Base-by-base conservation (phyloP, 2,888 invertebrate species). In the Leptarthrus brevirostris region DNA sequence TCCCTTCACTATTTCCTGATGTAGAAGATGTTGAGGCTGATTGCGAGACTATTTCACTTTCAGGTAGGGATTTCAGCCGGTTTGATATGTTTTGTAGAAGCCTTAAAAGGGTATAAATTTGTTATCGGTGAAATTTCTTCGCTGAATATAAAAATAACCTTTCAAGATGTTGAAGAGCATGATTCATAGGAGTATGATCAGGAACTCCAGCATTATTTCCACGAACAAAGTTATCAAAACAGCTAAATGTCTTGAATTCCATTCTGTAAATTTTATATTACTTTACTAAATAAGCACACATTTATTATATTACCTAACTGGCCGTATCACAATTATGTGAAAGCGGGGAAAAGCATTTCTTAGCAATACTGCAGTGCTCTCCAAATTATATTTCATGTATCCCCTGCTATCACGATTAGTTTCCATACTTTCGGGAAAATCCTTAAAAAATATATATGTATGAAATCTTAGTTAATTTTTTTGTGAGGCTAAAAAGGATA, bases 191-290 rank as follows among this genome's bases (percentile, higher is more conserved):
- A n/a, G 89, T 88, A 83, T 94, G 93, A 77, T 90, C 90, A 2
- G 96, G 96, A 16, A 91, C 90, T n/a, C 95, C 95, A 74, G 91
- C 91, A 81, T 91, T 90, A 85, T 91, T 91, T 79, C 92, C 90
- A 24, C 90, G 89, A 71, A 96, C 94, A 86, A 96, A 96, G 86
- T 96, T 96, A 83, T 93, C 92, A 82, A 91, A 96, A 81, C 94
- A 93, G 81, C 93, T 93, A 85, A 94, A 94, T 73, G 93, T 94
- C 81, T 92, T 91, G 80, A 91, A 90, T 82, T 92, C 91, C 89
- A 94, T 93, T 83, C 93, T 92, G 82, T 78, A 85, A 80, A 30
- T 72, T 47, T 49, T 14, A 49, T 16, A 12, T 34, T 56, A 14
- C 26, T 12, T 40, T 24, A 12, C 26, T 56, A 56, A 18, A 64